Evolutionary conservation across 2,888 invertebrate species (phyloP), one percentile per base, ranked within the genome.

Genomic region (Harpagoxenus sublaevis): DNA sequence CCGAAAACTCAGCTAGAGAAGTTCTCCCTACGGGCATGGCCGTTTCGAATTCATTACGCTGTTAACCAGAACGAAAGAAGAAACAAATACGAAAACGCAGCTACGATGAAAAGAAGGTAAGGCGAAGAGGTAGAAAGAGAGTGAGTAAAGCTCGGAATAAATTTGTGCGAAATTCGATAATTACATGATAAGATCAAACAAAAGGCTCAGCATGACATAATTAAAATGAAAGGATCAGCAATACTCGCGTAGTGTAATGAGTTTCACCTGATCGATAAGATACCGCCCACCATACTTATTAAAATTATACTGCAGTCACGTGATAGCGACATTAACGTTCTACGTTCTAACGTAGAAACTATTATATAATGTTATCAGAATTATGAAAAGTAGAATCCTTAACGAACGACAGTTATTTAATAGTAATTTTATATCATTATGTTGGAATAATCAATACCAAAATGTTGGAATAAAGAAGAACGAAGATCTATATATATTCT

Each of bases 11-110:
- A 35, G 62, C 28, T 70, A 45, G 55, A 48, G 71, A 90, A 86
- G 55, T 88, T 89, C 78, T 78, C 83, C 66, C 85, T 57, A 28
- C 62, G 90, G 85, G 86, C 87, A 84, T 74, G 53, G 83, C 65
- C 48, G 84, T 83, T 62, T 85, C 90, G 84, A 89, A 87, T 89
- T 89, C 88, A 89, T 89, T 90, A 90, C 86, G 68, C 35, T 57
- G 53, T 70, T 55, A 55, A 48, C 23, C 45, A 55, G 39, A 86
- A 57, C 39, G 63, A 70, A 84, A 42, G 42, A 28, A 42, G 79
- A 53, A 53, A 79, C 18, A n/a, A 28, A 28, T 42, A 51, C 62
- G 77, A 82, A 53, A 53, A 42, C 28, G 51, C 31, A 39, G 31
- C 62, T 73, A 57, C 6, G 51, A 18, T 15, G 51, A 77, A 8